These are phyloP conservation scores for Rallus crepitans DNA, from an alignment of 2,797 vertebrate genomes.

Conservation along the genomic window DNA sequence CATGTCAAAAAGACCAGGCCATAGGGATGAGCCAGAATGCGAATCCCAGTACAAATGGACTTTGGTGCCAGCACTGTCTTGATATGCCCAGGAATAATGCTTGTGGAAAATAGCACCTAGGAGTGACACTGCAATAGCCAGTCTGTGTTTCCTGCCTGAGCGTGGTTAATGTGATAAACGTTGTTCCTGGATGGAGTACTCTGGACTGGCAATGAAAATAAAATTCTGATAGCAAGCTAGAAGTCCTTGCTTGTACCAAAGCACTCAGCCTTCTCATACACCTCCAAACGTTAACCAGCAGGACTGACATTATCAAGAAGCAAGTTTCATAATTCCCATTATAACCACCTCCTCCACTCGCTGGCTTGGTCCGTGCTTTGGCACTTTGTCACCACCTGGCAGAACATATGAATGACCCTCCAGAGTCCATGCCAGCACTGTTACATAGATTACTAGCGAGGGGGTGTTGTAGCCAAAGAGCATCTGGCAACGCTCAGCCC, in stretches of 20 bases:
- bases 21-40: constrained; percentile 29
- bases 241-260: neutral
- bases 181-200: neutral
- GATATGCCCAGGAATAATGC: neutral
- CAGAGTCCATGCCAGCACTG: neutral
- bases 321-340: constrained; percentile 23
- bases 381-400: constrained; percentile 29
- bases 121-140: neutral
- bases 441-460: neutral
- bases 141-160: neutral
- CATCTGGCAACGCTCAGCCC: constrained; percentile 15
- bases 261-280: neutral
- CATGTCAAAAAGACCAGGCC: constrained; percentile 7
- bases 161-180: neutral
- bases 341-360: constrained; percentile 1
- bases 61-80: neutral
- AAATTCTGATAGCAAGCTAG: neutral
- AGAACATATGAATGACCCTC: neutral
- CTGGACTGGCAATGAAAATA: neutral
- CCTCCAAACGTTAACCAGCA: neutral
- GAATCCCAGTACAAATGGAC: constrained; percentile 3
- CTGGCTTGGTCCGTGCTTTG: constrained; percentile 18
- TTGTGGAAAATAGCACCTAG: neutral
- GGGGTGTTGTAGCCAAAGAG: constrained; percentile 5
- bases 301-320: neutral